phyloP scores from a whole-genome alignment of 2,888 invertebrate genomes.

The Andrena marginata region DNA sequence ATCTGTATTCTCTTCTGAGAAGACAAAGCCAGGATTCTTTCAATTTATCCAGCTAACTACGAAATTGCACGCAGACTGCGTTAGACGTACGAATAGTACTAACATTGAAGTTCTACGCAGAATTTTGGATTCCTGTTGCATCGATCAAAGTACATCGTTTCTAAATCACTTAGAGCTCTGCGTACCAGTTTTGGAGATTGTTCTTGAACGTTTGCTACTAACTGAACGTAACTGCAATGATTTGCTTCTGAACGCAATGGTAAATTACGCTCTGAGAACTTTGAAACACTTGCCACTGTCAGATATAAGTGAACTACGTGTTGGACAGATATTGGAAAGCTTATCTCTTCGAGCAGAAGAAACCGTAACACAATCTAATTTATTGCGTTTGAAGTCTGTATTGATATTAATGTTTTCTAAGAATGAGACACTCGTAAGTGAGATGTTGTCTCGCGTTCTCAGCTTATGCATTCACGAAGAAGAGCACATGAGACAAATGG shows the following conservation, averaged over 20 bases:
- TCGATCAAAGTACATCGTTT: slow-evolving; percentile 57
- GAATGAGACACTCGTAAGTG: slow-evolving; percentile 27
- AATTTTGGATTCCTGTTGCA: slow-evolving; percentile 57
- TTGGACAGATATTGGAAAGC: slow-evolving; percentile 6
- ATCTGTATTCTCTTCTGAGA: slow-evolving; percentile 39
- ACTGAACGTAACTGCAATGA: slow-evolving; percentile 13
- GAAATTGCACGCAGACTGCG: slow-evolving; percentile 56
- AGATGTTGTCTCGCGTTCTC: slow-evolving; percentile 35
- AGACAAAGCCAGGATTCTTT: slow-evolving; percentile 74
- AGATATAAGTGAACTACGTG: slow-evolving; percentile 13
- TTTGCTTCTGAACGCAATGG: slow-evolving; percentile 47
- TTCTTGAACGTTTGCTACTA: slow-evolving; percentile 46
- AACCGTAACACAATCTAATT: slow-evolving; percentile 2
- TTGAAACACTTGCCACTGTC: slow-evolving; percentile 35
- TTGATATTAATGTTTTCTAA: slow-evolving; percentile 55
- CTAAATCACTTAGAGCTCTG: slow-evolving; percentile 54
- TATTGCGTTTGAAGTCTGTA: slow-evolving; percentile 41
- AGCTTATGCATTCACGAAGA: slow-evolving; percentile 57
- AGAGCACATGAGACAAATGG: slow-evolving; percentile 66
- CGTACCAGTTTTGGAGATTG: slow-evolving; percentile 45
- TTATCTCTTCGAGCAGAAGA: slow-evolving; percentile 4
- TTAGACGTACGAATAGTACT: slow-evolving; percentile 46
- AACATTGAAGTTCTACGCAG: slow-evolving; percentile 28
- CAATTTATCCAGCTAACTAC: slow-evolving; percentile 72
- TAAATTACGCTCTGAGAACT: slow-evolving; percentile 48